Conservation (phyloP, 2,888 invertebrate genomes). For the Oligia strigilis region DNA sequence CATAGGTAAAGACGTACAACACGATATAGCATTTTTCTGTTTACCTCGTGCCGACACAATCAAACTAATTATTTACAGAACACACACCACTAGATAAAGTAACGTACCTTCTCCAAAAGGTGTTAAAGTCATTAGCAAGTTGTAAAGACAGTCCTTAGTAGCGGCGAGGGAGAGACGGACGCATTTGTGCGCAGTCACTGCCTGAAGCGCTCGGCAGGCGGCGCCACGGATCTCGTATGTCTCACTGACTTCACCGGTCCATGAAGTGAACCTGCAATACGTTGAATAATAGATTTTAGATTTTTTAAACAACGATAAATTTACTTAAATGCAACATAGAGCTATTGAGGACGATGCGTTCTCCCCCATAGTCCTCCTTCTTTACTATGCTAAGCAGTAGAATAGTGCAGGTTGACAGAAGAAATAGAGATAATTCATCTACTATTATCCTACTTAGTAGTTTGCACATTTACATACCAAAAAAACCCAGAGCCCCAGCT, state of each 20-base stretch:
- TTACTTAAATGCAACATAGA: not conserved
- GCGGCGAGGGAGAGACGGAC: constrained; percentile 79
- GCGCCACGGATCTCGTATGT: constrained; percentile 72
- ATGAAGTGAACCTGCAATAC: constrained; percentile 78
- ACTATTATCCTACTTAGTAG: not conserved
- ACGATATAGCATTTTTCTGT: not conserved
- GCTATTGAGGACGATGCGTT: not conserved
- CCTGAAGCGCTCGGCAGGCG: constrained; percentile 77
- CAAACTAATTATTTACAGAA: constrained; percentile 10
- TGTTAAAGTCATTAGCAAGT: constrained; percentile 75
- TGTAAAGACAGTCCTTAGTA: constrained; percentile 84
- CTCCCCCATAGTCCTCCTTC: not conserved
- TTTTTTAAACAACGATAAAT: not conserved
- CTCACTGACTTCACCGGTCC: constrained; percentile 69
- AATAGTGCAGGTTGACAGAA: not conserved
- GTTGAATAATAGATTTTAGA: not conserved
- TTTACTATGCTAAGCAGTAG: not conserved
- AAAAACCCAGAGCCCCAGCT: too few relatives aligned
- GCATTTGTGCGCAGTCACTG: constrained; percentile 74
- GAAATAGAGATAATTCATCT: not conserved
- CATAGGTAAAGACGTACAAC: too few relatives aligned
- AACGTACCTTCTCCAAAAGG: constrained; percentile 77
- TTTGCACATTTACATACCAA: not conserved
- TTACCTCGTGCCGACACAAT: constrained; percentile 5
- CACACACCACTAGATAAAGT: constrained; percentile 9